phyloP scores from a whole-genome alignment of 2,888 invertebrate species.

The Thereva nobilitata region DNA sequence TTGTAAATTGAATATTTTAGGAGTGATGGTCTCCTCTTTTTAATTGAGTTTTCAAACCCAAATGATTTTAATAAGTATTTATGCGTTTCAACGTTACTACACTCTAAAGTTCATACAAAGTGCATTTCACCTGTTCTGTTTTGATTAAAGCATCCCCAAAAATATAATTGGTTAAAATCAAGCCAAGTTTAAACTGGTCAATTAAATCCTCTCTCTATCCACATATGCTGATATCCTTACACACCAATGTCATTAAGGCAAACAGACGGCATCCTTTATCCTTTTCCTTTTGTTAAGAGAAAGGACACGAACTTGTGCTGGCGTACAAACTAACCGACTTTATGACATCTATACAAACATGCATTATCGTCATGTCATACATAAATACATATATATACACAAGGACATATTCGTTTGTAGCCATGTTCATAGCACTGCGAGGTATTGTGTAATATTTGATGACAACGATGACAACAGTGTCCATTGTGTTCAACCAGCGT shows the following conservation, averaged over 20 bases:
- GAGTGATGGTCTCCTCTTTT: too few relatives aligned
- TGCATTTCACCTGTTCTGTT: too few relatives aligned
- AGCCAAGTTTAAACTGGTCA: too few relatives aligned
- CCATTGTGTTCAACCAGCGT: slow-evolving; percentile 11
- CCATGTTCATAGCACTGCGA: slow-evolving; percentile 13
- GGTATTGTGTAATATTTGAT: slow-evolving; percentile 28
- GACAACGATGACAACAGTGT: slow-evolving; percentile 28
- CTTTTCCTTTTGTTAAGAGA: slow-evolving; percentile 6
- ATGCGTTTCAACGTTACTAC: too few relatives aligned
- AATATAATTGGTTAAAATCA: too few relatives aligned
- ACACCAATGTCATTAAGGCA: slow-evolving; percentile 5
- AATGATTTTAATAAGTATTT: too few relatives aligned
- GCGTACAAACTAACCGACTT: neutral
- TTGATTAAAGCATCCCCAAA: too few relatives aligned
- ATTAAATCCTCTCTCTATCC: too few relatives aligned
- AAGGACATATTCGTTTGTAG: slow-evolving; percentile 23
- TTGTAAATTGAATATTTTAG: too few relatives aligned
- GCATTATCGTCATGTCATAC: neutral
- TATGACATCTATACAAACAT: slow-evolving; percentile 1
- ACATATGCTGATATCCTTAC: neutral
- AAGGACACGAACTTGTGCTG: slow-evolving; percentile 5
- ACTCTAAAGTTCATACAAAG: too few relatives aligned
- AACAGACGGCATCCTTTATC: slow-evolving; percentile 3
- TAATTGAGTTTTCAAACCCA: too few relatives aligned
- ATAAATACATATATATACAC: slow-evolving; percentile 16